These are phyloP conservation scores for Chirona hameri DNA, from an alignment of 2,888 invertebrate genomes.

Conservation along the genomic window DNA sequence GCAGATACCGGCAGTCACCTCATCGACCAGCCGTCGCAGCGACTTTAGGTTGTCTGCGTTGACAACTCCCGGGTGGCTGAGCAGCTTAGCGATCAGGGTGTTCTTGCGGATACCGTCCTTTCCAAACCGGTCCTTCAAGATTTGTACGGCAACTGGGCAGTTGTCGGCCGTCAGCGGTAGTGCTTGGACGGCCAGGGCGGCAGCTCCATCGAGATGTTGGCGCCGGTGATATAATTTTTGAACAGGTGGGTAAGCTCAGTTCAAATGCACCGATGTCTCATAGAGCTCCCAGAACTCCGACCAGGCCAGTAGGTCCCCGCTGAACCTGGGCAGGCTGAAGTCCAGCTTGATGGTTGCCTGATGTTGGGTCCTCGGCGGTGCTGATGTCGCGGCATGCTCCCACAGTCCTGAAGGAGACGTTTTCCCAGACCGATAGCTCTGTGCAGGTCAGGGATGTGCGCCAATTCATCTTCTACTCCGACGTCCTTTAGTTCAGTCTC, in stretches of 20 bases:
- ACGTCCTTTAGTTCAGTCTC: too few relatives aligned
- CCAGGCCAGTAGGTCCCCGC: background rate
- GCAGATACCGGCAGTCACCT: background rate
- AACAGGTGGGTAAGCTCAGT: background rate
- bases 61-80: background rate
- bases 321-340: background rate
- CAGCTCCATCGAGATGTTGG: background rate
- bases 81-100: background rate
- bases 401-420: too few relatives aligned
- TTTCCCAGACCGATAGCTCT: too few relatives aligned
- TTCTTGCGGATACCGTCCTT: background rate
- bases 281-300: background rate
- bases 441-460: too few relatives aligned
- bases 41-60: background rate
- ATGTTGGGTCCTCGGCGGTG: too few relatives aligned
- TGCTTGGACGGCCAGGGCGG: background rate
- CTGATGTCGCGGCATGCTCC: too few relatives aligned
- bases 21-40: background rate
- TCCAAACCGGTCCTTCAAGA: background rate
- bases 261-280: background rate
- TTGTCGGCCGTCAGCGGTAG: background rate
- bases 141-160: background rate
- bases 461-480: too few relatives aligned
- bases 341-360: background rate
- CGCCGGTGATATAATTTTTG: background rate